phyloP scores from a whole-genome alignment of 2,888 invertebrate genomes.

The Sympetrum striolatum region DNA sequence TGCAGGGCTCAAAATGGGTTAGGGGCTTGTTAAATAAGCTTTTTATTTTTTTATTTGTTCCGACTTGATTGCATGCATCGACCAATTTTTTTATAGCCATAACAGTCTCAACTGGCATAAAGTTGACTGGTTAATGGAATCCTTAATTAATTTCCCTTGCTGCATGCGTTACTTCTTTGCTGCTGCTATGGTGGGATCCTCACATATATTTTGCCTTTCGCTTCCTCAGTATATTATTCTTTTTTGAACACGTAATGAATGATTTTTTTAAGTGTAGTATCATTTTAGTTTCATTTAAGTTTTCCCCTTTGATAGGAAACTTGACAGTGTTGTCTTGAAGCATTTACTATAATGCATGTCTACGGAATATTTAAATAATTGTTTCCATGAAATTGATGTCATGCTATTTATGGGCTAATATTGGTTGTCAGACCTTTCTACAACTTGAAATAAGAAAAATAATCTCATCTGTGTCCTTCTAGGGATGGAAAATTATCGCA shows the following conservation, averaged over 20 bases:
- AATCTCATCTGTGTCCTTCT: slow-evolving; percentile 37
- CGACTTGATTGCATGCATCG: slow-evolving; percentile 33
- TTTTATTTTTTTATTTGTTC: slow-evolving; percentile 31
- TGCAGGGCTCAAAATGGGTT: slow-evolving; percentile 39
- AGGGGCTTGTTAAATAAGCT: slow-evolving; percentile 39
- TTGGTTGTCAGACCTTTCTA: slow-evolving; percentile 43
- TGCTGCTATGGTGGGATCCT: slow-evolving; percentile 42
- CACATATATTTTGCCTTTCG: slow-evolving; percentile 35
- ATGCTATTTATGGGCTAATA: slow-evolving; percentile 39
- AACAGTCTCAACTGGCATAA: not conserved
- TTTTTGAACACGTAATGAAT: slow-evolving; percentile 28
- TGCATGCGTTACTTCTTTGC: slow-evolving; percentile 41
- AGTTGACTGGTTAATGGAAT: slow-evolving; percentile 15
- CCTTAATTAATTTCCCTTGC: slow-evolving; percentile 19
- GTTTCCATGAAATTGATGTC: slow-evolving; percentile 36
- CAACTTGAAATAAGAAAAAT: slow-evolving; percentile 20
- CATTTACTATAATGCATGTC: slow-evolving; percentile 42
- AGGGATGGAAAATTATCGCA: slow-evolving; percentile 24
- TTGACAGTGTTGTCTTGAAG: slow-evolving; percentile 42
- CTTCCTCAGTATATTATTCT: slow-evolving; percentile 35
- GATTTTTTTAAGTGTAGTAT: slow-evolving; percentile 27
- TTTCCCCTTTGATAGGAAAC: slow-evolving; percentile 29
- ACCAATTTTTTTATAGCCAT: slow-evolving; percentile 16
- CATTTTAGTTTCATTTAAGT: slow-evolving; percentile 37
- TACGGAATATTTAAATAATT: slow-evolving; percentile 41